These are phyloP conservation scores for Brachynemurus nebulosus DNA, from an alignment of 2,888 invertebrate species.

Conservation along the genomic window DNA sequence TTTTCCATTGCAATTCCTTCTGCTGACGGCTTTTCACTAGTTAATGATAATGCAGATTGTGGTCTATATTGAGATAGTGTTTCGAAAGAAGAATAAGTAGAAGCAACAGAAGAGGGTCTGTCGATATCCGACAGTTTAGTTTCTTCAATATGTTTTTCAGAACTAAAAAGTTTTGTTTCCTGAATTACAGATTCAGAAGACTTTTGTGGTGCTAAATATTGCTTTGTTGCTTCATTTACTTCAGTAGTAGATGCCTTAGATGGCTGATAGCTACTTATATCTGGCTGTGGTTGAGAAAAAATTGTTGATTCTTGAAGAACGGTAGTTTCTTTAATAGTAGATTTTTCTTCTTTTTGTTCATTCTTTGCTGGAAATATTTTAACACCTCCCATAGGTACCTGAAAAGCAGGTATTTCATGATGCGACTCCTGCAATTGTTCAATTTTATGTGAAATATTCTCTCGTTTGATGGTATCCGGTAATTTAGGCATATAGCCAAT, in stretches of 20 bases:
- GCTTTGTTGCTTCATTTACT: conserved; percentile 51
- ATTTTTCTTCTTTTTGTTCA: conserved; percentile 15
- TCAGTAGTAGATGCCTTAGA: conserved; percentile 47
- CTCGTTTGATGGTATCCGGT: conserved; percentile 30
- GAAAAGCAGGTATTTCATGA: conserved; percentile 33
- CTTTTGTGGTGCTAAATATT: conserved; percentile 39
- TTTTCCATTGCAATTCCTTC: conserved; percentile 41
- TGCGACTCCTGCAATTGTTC: conserved; percentile 45
- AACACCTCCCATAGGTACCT: conserved; percentile 43
- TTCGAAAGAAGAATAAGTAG: conserved; percentile 8
- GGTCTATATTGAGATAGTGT: conserved; percentile 7
- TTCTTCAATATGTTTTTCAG: conserved; percentile 28
- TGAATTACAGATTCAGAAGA: conserved; percentile 23
- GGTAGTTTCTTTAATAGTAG: conserved; percentile 12
- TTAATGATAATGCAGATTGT: conserved; percentile 11
- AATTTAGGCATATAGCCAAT: conserved; percentile 45
- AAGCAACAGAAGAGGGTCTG: conserved; percentile 11
- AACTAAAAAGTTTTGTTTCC: conserved; percentile 24
- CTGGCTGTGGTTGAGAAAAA: conserved; percentile 21
- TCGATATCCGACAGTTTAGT: conserved; percentile 10
- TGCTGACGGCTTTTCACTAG: conserved; percentile 30
- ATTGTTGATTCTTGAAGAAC: conserved; percentile 14
- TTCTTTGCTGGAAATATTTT: conserved; percentile 33
- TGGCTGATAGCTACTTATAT: conserved; percentile 28
- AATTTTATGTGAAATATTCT: conserved; percentile 42